Evolutionary conservation across 2,113 vertebrate genomes (phyloP).

Genomic region (Corynorhinus townsendii): DNA sequence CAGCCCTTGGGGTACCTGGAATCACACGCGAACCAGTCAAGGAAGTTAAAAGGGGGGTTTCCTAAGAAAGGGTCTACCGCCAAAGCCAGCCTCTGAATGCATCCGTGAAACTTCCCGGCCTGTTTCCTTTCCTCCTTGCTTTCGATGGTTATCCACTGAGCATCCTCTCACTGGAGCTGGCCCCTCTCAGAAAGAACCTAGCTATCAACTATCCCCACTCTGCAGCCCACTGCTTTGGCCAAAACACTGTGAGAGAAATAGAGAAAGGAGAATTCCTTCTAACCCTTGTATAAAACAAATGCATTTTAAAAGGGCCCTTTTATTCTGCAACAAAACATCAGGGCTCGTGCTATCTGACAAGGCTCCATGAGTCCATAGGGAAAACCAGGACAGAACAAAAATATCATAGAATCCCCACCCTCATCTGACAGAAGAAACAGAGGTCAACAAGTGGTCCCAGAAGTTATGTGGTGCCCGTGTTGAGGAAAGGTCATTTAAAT

Average conservation of each 20-base stretch:
- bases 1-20: not conserved
- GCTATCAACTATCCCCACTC: not conserved
- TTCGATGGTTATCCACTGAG: not conserved
- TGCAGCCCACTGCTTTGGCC: not conserved
- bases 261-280: not conserved
- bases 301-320: slow-evolving; percentile 33
- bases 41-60: not conserved
- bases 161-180: not conserved
- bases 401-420: slow-evolving; percentile 13
- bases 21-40: not conserved
- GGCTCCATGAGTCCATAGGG: not conserved
- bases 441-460: slow-evolving; percentile 51
- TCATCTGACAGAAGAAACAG: slow-evolving; percentile 35
- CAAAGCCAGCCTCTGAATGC: slow-evolving; percentile 10
- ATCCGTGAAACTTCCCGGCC: not conserved
- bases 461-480: not conserved
- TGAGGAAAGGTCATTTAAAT: slow-evolving; percentile 47
- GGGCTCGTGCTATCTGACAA: not conserved
- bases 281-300: slow-evolving; percentile 20
- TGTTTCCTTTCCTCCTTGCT: slow-evolving; percentile 1
- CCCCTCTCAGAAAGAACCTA: not conserved
- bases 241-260: not conserved
- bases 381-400: slow-evolving; percentile 2
- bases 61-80: not conserved
- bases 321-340: not conserved